Base-by-base conservation (phyloP, 2,888 invertebrate species). In the Bellardia pandia region DNA sequence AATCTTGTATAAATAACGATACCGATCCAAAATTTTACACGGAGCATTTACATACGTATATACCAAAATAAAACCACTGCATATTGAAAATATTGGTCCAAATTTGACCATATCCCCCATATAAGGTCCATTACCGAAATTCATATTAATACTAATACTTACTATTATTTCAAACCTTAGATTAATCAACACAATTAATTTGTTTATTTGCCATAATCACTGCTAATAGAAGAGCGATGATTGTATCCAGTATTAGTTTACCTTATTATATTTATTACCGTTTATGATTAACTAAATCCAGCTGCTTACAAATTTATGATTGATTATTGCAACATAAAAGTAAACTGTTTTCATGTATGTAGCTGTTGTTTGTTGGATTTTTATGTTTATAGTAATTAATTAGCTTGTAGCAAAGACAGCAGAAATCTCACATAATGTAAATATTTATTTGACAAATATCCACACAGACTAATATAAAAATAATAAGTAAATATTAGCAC, bases 401-500 rank as follows among this genome's bases (percentile, higher is more conserved):
- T 51, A 69, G 14, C 48, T 69, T 51, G 30, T 14, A 48, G 7
- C 23, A 2, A 68, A 42, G 23, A 48, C 48, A 69, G 30, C 33
- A 33, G n/a, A 13, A 71, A 37, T 37, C 37, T 13, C 48, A 33
- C n/a, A 68, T 33, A 48, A 48, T 23, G 9, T 11, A 58, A 13
- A 8, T 58, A 58, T 69, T 69, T 51, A 16, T 53, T 53, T 71
- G 69, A 16, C 53, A 53, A 69, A 51, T 3, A 51, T 33, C 30
- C 8, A 14, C 30, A 30, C 9, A 37, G 37, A n/a, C 16, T 42
- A 56, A 48, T 14, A 48, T 16, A 45, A 30, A 48, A 2, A 7
- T 7, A 53, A n/a, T n/a, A n/a, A 56, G 23, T 23, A 56, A 56
- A 48, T 14, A 48, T 11, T 8, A 11, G 48, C 5, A 48, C 30